Conservation (phyloP, 1,140 invertebrate genomes). For the Campoletis sonorensis region DNA sequence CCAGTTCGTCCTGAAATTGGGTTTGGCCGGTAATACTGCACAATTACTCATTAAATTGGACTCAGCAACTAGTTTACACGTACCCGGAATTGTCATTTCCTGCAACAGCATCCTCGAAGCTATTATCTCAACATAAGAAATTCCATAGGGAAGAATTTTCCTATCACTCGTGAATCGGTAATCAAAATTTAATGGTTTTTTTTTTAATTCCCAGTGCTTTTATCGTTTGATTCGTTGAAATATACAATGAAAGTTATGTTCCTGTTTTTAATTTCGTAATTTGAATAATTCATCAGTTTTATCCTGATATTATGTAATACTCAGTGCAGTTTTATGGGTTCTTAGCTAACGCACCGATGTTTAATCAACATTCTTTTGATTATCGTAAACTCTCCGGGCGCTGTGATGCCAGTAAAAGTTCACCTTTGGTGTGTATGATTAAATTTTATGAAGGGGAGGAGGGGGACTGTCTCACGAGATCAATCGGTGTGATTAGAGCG, state of each 20-base stretch:
- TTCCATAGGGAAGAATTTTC: neutral
- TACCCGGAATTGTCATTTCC: neutral
- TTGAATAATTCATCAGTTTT: too few species aligned
- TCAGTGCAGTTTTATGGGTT: too few species aligned
- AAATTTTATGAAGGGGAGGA: neutral
- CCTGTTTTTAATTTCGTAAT: too few species aligned
- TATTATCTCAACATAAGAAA: neutral
- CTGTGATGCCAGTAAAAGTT: too few species aligned
- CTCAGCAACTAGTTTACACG: slow-evolving; percentile 21
- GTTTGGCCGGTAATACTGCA: neutral
- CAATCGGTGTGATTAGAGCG: neutral
- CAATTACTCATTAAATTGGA: slow-evolving; percentile 32
- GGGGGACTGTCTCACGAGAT: neutral
- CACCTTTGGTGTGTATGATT: neutral
- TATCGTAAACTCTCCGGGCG: too few species aligned
- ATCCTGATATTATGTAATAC: too few species aligned
- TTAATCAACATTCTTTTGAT: too few species aligned
- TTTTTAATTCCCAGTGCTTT: too few species aligned
- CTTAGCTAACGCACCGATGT: too few species aligned
- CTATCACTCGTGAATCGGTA: neutral
- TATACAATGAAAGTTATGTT: too few species aligned
- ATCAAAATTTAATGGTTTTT: too few species aligned
- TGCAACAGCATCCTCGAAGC: neutral
- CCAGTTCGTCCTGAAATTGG: neutral
- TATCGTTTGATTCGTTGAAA: too few species aligned